These are phyloP conservation scores for Sarcophaga subvicina DNA, from an alignment of 2,888 invertebrate genomes.

Conservation along the genomic window DNA sequence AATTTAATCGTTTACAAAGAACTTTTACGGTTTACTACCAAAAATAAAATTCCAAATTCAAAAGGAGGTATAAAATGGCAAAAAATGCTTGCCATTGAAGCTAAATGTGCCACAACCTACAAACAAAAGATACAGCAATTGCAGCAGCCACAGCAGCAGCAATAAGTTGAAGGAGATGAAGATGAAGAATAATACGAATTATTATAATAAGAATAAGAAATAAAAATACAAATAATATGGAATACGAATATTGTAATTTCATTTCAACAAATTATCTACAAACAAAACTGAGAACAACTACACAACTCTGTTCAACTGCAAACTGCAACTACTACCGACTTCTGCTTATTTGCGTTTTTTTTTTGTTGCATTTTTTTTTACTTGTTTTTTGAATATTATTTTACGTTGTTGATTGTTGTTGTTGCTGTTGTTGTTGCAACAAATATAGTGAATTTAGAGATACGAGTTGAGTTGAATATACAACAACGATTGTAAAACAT, in stretches of 20 bases:
- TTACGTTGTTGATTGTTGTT: slow-evolving; percentile 3
- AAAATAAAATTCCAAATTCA: slow-evolving; percentile 21
- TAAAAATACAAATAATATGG: slow-evolving; percentile 2
- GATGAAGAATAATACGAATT: background rate
- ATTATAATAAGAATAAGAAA: slow-evolving; percentile 27
- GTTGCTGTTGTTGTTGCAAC: slow-evolving; percentile 17
- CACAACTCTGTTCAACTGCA: slow-evolving; percentile 37
- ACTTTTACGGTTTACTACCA: slow-evolving; percentile 9
- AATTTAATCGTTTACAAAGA: background rate
- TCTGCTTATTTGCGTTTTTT: slow-evolving; percentile 25
- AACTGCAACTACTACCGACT: background rate
- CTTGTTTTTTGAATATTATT: background rate
- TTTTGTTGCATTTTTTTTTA: background rate
- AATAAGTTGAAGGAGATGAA: background rate
- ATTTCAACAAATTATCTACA: slow-evolving; percentile 70
- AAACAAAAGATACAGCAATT: slow-evolving; percentile 6
- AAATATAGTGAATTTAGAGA: slow-evolving; percentile 51
- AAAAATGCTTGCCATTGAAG: slow-evolving; percentile 41
- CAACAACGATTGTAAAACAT: slow-evolving; percentile 69
- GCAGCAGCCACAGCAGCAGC: background rate
- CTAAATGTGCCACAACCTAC: slow-evolving; percentile 30
- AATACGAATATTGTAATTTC: slow-evolving; percentile 68
- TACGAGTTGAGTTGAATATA: slow-evolving; percentile 49
- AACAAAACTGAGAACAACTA: slow-evolving; percentile 62
- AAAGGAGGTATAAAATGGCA: slow-evolving; percentile 49